Evolutionary conservation across 2,888 invertebrate species (phyloP).

Genomic region (Cheiracanthium punctorium): DNA sequence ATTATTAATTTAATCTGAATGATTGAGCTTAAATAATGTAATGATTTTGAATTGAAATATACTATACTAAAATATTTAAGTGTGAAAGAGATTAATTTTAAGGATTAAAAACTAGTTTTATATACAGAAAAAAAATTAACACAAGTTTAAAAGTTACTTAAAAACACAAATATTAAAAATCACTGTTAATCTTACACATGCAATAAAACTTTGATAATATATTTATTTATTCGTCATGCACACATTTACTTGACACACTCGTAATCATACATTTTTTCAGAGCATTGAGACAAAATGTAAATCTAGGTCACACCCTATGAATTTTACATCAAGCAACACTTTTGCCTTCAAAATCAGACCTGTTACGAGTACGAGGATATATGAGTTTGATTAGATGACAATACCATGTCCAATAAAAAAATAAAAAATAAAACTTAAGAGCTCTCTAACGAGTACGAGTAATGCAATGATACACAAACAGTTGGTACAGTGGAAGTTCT

Average conservation of each 20-base stretch:
- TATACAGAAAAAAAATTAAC: no score
- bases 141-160: no score
- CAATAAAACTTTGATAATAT: no score
- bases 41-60: no score
- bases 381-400: conserved; percentile 43
- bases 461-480: conserved; percentile 49
- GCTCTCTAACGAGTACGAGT: conserved; percentile 25
- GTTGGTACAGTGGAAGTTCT: conserved; percentile 39
- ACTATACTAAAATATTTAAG: no score
- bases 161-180: no score
- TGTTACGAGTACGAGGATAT: not conserved
- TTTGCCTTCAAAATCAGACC: not conserved
- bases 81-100: no score
- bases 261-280: not conserved
- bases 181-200: no score
- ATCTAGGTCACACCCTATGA: not conserved
- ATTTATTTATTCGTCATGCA: not conserved
- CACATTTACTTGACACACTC: not conserved
- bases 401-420: conserved; percentile 39
- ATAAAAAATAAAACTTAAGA: conserved; percentile 34
- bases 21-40: no score
- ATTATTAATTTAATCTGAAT: no score
- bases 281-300: not conserved
- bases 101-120: no score
- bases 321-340: not conserved